Evolutionary conservation across 1,140 invertebrate species (phyloP), one percentile per base, ranked within the genome.

Genomic region (Ptiloglossa arizonensis): DNA sequence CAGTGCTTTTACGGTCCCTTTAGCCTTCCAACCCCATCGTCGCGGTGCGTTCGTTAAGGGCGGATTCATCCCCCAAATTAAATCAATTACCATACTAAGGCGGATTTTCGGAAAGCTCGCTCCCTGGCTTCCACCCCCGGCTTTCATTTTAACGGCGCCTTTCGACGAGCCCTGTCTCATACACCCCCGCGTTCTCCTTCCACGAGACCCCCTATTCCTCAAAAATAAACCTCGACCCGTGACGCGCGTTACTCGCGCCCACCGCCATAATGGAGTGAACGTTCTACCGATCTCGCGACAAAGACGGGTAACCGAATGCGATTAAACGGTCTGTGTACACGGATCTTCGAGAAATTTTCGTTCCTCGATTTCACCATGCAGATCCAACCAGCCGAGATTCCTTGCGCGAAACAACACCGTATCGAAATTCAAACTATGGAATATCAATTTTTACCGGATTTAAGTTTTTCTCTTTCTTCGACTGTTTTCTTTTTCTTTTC

Each of bases 1-100:
- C 77, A 75, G 83, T 83, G 83, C 85, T 86, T 86, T 86, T 83
- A 85, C 83, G 80, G 84, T 82, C 83, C 85, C 85, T 86, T 86
- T 86, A 86, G 83, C 85, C 85, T 86, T 85, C 84, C 83, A 86
- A 86, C 85, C 85, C 83, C 83, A 81, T 82, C 85, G 77, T 70
- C 67, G 81, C 83, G 81, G 83, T 79, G 83, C 85, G 85, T 86
- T 86, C 85, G 82, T 86, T 86, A 86, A 86, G 85, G 85, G 83
- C 80, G 85, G 85, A 86, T 86, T 86, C 85, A 86, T 86, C 83
- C 85, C 83, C 83, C 80, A 86, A 86, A 86, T 86, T 86, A 86
- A 86, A 86, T 86, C 85, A 86, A 86, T 86, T 86, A 86, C 83
- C 85, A 82, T 86, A 86, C 85, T 86, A 86, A 86, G 85, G 81